phyloP scores from a whole-genome alignment of 1,140 invertebrate species.

The Tetramorium alpestre region DNA sequence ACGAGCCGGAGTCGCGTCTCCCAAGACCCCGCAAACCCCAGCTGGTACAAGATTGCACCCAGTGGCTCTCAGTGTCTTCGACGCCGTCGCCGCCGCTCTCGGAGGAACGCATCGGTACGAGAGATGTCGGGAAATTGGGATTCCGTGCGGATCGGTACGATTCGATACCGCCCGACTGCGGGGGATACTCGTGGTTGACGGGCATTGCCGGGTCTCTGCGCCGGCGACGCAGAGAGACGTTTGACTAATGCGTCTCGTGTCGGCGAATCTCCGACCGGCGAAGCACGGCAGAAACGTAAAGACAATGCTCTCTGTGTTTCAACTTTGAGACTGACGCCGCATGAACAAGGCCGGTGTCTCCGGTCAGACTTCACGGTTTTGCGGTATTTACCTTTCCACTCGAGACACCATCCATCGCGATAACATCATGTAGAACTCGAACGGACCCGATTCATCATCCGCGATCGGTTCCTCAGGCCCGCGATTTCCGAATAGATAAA shows the following conservation, averaged over 20 bases:
- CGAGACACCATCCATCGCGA: background rate
- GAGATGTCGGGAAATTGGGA: constrained; percentile 32
- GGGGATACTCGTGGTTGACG: constrained; percentile 17
- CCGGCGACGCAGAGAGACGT: constrained; percentile 16
- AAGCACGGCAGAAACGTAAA: background rate
- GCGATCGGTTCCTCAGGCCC: background rate
- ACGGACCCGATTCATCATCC: background rate
- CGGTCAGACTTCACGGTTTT: background rate
- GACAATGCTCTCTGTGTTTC: constrained; percentile 20
- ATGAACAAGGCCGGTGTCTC: background rate
- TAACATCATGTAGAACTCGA: background rate
- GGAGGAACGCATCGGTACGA: constrained; percentile 36
- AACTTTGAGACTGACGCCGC: background rate
- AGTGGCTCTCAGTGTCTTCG: constrained; percentile 79
- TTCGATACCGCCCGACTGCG: constrained; percentile 27
- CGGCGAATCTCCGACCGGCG: constrained; percentile 20
- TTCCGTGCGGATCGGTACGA: constrained; percentile 8
- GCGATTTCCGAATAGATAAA: constrained; percentile 1
- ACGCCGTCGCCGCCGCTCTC: background rate
- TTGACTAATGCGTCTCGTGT: constrained; percentile 41
- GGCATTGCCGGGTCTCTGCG: constrained; percentile 37
- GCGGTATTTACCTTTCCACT: constrained; percentile 4
- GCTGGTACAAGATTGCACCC: constrained; percentile 84
- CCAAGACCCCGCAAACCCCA: constrained; percentile 81
- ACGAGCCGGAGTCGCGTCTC: constrained; percentile 79